These are phyloP conservation scores for Onychostoma macrolepis DNA, from an alignment of 2,113 vertebrate species.

Conservation along the genomic window DNA sequence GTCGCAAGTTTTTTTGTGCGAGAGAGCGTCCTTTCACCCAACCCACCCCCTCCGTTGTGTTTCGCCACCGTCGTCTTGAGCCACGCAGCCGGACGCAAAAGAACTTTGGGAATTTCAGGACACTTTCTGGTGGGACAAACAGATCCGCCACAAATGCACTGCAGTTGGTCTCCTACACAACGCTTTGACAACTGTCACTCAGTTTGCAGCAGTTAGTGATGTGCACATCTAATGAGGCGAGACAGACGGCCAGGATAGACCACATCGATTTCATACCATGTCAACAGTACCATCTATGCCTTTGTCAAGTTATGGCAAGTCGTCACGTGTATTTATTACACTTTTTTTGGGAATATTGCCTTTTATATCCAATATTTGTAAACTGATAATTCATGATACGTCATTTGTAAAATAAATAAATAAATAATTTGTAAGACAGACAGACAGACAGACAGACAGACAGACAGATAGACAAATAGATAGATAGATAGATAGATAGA, in stretches of 20 bases:
- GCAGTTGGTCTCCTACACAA: slow-evolving; percentile 23
- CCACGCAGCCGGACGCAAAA: slow-evolving; percentile 59
- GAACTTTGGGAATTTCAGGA: slow-evolving; percentile 74
- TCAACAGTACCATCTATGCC: background rate
- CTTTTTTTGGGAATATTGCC: no score
- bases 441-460: no score
- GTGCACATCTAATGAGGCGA: slow-evolving; percentile 13
- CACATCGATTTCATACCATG: background rate
- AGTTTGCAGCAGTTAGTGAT: background rate
- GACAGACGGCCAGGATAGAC: background rate
- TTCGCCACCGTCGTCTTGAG: slow-evolving; percentile 77
- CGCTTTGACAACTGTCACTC: slow-evolving; percentile 27
- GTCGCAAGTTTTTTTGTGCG: slow-evolving; percentile 55
- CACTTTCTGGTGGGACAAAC: slow-evolving; percentile 36
- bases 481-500: no score
- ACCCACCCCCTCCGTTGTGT: slow-evolving; percentile 43
- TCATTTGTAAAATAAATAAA: no score
- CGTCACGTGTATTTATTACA: no score
- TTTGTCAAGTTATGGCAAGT: no score
- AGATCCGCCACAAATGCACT: slow-evolving; percentile 13
- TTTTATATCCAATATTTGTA: no score
- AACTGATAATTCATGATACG: no score
- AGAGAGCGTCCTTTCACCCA: slow-evolving; percentile 67
- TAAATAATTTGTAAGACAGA: no score
- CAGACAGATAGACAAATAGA: no score